Evolutionary conservation across 2,888 invertebrate genomes (phyloP), one percentile per base, ranked within the genome.

Genomic region (Scaptomyza cyrtandrae): DNA sequence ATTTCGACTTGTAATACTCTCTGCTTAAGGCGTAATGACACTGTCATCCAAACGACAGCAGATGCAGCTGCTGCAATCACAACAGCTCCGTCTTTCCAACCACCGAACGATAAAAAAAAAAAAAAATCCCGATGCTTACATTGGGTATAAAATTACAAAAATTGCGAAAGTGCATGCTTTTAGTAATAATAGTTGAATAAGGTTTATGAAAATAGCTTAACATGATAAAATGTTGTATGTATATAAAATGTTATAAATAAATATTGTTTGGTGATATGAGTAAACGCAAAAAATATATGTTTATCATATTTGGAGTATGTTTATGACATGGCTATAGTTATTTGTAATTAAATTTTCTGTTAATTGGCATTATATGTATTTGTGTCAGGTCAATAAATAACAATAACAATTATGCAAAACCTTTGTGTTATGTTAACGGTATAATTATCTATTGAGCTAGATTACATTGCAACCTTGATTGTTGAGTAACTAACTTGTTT

Each of bases 1-100:
- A 75, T 82, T 82, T 69, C 70, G 63, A 71, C 67, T 67, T 61
- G 71, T 75, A 63, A 61, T 79, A 63, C 71, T 61, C 79, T 70
- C 37, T 54, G 79, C 64, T 48, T 50, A 33, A 55, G 44, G 61
- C 78, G 65, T 69, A 56, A 75, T 78, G 78, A 56, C 57, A 58
- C 44, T 78, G 78, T 78, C 75, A 78, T 68, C 16, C 57, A 55
- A 48, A 44, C 53, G 72, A 56, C 72, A 59, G 61, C 39, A 58
- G 19, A 16, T 43, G 43, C 62, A 44, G 33, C 35, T 11, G 48
- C 31, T 31, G 16, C 27, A 46, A 11, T 7, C 27, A 46, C 59
- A 75, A 62, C 67, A 53, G 31, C 54, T 39, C 13, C 33, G 24
- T 37, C 24, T 37, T 19, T 19, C n/a, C 19, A 24, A 37, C 33